Evolutionary conservation across 2,797 vertebrate genomes (phyloP).

Genomic region (Aplochiton taeniatus): DNA sequence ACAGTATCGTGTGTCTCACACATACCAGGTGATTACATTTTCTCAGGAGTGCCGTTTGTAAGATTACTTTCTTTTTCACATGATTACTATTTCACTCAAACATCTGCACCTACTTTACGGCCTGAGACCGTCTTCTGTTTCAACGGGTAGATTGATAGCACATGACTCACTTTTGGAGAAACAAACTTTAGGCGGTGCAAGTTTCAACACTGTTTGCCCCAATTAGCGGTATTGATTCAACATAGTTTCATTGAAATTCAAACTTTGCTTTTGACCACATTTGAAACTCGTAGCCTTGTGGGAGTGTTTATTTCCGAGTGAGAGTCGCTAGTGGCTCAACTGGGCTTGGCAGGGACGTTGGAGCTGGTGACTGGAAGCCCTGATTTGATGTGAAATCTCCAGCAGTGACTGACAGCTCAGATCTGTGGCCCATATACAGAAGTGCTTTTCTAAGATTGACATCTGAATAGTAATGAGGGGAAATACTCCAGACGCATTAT

Average conservation of each 20-base stretch:
- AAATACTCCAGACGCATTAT: slow-evolving; percentile 81
- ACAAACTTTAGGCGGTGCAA: slow-evolving; percentile 8
- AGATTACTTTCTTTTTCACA: slow-evolving; percentile 13
- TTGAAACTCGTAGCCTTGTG: slow-evolving; percentile 69
- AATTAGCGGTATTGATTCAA: slow-evolving; percentile 47
- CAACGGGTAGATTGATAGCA: no score
- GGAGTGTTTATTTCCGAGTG: slow-evolving; percentile 78
- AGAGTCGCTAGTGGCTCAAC: slow-evolving; percentile 77
- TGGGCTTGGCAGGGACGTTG: slow-evolving; percentile 77
- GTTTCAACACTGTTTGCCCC: slow-evolving; percentile 9
- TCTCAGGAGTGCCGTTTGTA: slow-evolving; percentile 18
- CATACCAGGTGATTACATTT: slow-evolving; percentile 1
- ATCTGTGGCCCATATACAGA: slow-evolving; percentile 86
- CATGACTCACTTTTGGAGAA: no score
- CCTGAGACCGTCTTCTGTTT: no score
- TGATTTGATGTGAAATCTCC: slow-evolving; percentile 80
- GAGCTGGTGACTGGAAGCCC: slow-evolving; percentile 74
- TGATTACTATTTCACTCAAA: slow-evolving; percentile 14
- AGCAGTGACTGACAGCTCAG: slow-evolving; percentile 76
- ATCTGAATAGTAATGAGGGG: slow-evolving; percentile 79
- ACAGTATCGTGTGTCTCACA: slow-evolving; percentile 8
- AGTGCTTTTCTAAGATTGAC: slow-evolving; percentile 76
- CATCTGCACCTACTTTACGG: not conserved
- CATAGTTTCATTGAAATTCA: slow-evolving; percentile 54
- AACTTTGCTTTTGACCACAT: slow-evolving; percentile 62